Evolutionary conservation across 2,888 invertebrate genomes (phyloP).

Genomic region (Nowickia ferox): DNA sequence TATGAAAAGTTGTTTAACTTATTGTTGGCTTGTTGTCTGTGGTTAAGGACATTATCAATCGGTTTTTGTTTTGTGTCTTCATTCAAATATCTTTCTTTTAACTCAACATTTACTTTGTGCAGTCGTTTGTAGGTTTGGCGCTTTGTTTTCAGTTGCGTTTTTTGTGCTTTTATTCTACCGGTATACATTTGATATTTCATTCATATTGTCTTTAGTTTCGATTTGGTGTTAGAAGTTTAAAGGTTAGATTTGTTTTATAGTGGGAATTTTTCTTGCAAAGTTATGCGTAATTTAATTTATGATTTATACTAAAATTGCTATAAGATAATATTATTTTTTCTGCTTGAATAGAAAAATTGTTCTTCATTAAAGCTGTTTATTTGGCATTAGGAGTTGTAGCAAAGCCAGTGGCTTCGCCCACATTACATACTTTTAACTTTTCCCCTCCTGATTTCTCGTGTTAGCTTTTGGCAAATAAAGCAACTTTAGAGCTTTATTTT

Average conservation of each 20-base stretch:
- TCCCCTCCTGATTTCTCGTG: too few species aligned
- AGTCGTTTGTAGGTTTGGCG: conserved; percentile 63
- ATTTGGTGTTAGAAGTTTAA: conserved; percentile 35
- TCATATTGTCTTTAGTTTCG: conserved; percentile 47
- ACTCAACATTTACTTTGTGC: conserved; percentile 16
- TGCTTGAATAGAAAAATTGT: too few species aligned
- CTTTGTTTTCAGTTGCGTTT: conserved; percentile 51
- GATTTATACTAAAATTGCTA: background rate
- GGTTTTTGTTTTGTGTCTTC: conserved; percentile 64
- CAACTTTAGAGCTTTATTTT: too few species aligned
- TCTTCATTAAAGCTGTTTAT: background rate
- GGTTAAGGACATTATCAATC: conserved; percentile 74
- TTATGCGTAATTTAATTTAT: background rate
- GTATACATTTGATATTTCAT: conserved; percentile 59
- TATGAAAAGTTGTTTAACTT: background rate
- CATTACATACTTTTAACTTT: too few species aligned
- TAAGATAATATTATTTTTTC: too few species aligned
- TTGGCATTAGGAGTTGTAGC: background rate
- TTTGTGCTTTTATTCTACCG: conserved; percentile 51
- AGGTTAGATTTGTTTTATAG: background rate
- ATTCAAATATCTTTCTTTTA: conserved; percentile 39
- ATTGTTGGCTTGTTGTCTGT: conserved; percentile 73
- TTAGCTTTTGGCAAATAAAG: too few species aligned
- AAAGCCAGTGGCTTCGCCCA: too few species aligned
- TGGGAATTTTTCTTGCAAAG: background rate